These are phyloP conservation scores for Ambastaia sidthimunki DNA, from an alignment of 2,797 vertebrate species.

Conservation along the genomic window DNA sequence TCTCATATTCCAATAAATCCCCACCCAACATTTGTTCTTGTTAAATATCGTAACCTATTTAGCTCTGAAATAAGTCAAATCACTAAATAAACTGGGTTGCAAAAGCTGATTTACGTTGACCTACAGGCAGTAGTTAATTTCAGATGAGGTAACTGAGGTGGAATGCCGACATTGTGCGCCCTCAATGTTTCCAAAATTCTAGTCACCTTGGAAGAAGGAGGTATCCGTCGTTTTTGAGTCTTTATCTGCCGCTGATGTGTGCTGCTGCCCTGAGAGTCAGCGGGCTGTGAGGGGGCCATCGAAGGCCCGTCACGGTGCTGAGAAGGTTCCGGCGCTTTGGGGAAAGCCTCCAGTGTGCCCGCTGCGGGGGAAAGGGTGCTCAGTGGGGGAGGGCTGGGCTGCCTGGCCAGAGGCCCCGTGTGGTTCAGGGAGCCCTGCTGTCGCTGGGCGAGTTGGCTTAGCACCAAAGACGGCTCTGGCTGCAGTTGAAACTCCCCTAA, in stretches of 20 bases:
- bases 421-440: conserved; percentile 76
- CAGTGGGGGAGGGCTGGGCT: conserved; percentile 68
- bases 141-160: no score
- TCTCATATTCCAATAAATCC: no score
- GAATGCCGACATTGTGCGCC: no score
- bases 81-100: no score
- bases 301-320: conserved; percentile 60
- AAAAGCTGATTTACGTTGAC: no score
- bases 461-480: conserved; percentile 93
- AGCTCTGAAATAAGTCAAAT: no score
- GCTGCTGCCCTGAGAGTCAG: conserved; percentile 71
- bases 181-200: neutral
- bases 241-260: conserved; percentile 89
- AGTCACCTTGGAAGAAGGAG: conserved; percentile 89
- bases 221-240: conserved; percentile 88
- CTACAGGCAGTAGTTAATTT: no score
- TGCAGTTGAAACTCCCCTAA: conserved; percentile 91
- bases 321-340: conserved; percentile 74
- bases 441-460: conserved; percentile 91
- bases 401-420: conserved; percentile 70
- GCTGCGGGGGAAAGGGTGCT: conserved; percentile 69
- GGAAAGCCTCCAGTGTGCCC: conserved; percentile 78
- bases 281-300: conserved; percentile 52
- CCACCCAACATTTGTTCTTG: no score
- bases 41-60: no score